phyloP scores from a whole-genome alignment of 2,797 vertebrate genomes.

The Poecilia wingei region DNA sequence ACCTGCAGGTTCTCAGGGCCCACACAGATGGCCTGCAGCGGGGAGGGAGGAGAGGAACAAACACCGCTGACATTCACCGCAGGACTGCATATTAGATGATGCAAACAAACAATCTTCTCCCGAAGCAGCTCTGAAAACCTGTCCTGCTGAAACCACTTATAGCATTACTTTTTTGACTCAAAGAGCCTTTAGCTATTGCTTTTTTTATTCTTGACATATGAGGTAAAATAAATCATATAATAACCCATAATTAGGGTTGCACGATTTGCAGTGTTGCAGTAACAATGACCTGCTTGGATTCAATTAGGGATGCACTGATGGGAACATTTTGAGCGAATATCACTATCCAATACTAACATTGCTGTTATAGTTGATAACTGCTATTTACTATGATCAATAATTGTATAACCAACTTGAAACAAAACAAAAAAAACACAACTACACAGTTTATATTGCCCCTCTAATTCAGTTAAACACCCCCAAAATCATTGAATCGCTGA shows the following conservation, averaged over 20 bases:
- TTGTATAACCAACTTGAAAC: background rate
- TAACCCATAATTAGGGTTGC: background rate
- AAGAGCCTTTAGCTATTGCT: background rate
- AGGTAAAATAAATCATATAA: background rate
- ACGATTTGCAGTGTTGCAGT: background rate
- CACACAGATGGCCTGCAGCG: constrained; percentile 93
- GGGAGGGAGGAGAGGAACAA: constrained; percentile 66
- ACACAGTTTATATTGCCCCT: background rate
- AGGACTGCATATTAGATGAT: constrained; percentile 53
- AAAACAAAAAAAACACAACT: background rate
- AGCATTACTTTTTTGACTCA: background rate
- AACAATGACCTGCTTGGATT: background rate
- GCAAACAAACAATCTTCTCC: constrained; percentile 49
- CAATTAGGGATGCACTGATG: background rate
- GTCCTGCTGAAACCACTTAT: background rate
- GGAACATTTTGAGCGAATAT: background rate
- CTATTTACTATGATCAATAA: background rate
- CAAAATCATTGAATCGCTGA: background rate
- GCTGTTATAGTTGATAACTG: background rate
- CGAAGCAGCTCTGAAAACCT: constrained; percentile 11
- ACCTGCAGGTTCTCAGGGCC: constrained; percentile 97
- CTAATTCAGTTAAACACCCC: background rate
- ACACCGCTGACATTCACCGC: constrained; percentile 69
- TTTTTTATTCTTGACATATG: background rate
- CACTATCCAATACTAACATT: background rate